Evolutionary conservation across 35 echinoderm and acorn worm species (phyloP).

Genomic region (Strongylocentrotus purpuratus): DNA sequence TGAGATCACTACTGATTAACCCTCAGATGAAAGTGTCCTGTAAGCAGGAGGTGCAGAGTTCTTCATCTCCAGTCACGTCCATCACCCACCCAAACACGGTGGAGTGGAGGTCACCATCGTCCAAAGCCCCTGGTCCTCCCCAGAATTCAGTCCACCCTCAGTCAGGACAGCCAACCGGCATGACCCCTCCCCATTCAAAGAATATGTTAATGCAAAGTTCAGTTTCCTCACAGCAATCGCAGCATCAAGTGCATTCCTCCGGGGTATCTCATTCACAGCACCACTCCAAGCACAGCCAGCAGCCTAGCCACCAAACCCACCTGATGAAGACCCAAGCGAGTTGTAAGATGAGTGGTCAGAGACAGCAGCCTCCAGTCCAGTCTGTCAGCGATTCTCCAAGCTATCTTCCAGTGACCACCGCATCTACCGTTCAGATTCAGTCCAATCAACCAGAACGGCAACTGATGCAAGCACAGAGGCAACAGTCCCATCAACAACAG

Average conservation of each 20-base stretch:
- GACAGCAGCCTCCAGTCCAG: slow-evolving; percentile 29
- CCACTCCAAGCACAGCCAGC: neutral
- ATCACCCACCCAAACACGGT: slow-evolving; percentile 38
- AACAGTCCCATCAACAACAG: slow-evolving; percentile 44
- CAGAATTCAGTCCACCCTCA: neutral
- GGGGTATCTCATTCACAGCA: neutral
- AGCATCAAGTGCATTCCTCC: neutral
- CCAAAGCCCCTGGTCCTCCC: neutral
- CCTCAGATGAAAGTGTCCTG: neutral
- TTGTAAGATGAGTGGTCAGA: neutral
- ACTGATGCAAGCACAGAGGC: slow-evolving; percentile 28
- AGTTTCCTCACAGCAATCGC: neutral
- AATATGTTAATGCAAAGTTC: neutral
- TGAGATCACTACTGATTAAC: neutral
- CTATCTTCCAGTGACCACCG: slow-evolving; percentile 5
- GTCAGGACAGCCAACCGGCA: neutral
- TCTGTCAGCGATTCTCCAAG: neutral
- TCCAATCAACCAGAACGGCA: slow-evolving; percentile 24
- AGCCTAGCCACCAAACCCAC: slow-evolving; percentile 4
- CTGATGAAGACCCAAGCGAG: neutral
- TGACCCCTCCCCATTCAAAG: neutral
- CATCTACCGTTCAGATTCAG: neutral
- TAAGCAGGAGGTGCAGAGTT: slow-evolving; percentile 3
- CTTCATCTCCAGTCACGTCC: slow-evolving; percentile 10
- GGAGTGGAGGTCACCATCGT: slow-evolving; percentile 4